Evolutionary conservation across 2,888 invertebrate genomes (phyloP), one percentile per base, ranked within the genome.

Genomic region (Mythimna pallens): DNA sequence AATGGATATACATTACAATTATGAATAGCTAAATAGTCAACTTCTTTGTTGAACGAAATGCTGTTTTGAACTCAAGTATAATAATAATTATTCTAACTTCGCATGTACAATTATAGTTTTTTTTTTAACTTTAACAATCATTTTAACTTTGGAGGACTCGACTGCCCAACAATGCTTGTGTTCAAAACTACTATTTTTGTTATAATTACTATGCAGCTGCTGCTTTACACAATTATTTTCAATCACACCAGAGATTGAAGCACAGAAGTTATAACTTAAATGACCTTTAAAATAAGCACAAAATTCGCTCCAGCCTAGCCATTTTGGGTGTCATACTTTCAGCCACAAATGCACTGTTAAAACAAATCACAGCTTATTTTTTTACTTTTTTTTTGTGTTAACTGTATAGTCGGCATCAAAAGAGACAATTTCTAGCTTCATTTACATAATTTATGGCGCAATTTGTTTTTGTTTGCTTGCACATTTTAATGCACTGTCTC

Each of bases 341-440:
- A 36, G 22, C 34, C 10, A 57, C 5, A 57, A 64, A 55, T 8
- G 65, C 65, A 70, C 69, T 70, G 66, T 65, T 55, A 30, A 70
- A 40, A 55, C 12, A 43, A 65, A 30, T 22, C 73, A 72, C 59
- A 34, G 52, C 73, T 61, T 59, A 3, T 59, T 5, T 14, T 70
- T 47, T 30, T 30, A 30, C 30, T 30, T 30, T 30, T 30, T n/a
- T 25, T 17, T 50, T n/a, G 50, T 14, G 25, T 9, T n/a, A 10
- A 14, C 17, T 70, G 8, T 22, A 58, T 14, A 20, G 22, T 22
- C 30, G 22, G 14, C 10, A 55, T 67, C 12, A 36, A n/a, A n/a
- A 62, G 34, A 36, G 14, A 22, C 3, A 22, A 30, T 20, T 12
- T 6, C 25, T 30, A 47, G 22, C 12, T 43, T 12, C 0, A 43